phyloP scores from a whole-genome alignment of 2,113 vertebrate species.

The Nyctereutes procyonoides region DNA sequence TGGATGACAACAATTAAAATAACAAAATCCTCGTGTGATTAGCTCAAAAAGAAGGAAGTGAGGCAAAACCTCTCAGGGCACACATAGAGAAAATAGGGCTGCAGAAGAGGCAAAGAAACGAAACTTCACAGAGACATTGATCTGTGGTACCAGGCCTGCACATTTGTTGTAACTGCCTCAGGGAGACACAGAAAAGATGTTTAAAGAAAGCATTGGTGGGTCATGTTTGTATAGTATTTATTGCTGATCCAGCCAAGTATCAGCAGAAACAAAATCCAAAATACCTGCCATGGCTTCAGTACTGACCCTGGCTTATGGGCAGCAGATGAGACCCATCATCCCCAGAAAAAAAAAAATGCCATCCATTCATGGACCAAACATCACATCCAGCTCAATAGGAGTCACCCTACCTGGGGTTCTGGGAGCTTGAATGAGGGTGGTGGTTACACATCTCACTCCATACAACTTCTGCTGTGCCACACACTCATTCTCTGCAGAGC shows the following conservation, averaged over 20 bases:
- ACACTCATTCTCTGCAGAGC: background rate
- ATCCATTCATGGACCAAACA: background rate
- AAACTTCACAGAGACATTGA: background rate
- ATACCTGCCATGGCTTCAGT: background rate
- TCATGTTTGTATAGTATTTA: background rate
- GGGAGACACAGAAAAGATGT: background rate
- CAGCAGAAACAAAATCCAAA: background rate
- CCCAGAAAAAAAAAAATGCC: background rate
- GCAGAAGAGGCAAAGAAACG: background rate
- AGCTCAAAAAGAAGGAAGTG: constrained; percentile 20
- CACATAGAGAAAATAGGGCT: background rate
- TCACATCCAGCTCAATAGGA: background rate
- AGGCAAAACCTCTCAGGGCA: background rate
- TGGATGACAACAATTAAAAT: background rate
- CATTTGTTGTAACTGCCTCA: background rate
- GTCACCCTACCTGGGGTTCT: background rate
- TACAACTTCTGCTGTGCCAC: background rate
- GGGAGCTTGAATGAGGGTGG: background rate
- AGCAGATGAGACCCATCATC: background rate
- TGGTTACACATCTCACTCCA: background rate
- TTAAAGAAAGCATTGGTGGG: background rate
- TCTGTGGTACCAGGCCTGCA: fast-evolving
- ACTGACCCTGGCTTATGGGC: background rate
- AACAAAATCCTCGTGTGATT: background rate
- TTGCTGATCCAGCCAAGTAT: background rate